Conservation (phyloP, 2,113 vertebrate genomes). For the Vulpes ferrilata region DNA sequence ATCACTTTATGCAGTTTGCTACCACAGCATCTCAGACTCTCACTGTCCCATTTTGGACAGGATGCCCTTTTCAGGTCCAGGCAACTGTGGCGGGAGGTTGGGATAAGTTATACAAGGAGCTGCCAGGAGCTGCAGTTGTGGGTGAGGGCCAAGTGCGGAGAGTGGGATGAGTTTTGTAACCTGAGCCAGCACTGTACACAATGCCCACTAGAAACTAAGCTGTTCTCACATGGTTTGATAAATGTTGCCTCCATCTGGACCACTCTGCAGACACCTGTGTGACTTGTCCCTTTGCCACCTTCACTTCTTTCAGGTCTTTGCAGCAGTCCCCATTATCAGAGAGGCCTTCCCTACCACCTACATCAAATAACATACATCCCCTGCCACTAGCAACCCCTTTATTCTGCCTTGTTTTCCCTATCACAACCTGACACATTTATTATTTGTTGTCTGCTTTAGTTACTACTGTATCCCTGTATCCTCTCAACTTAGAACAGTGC, state of each 20-base stretch:
- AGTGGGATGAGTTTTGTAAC: background rate
- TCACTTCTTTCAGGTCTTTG: background rate
- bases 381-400: background rate
- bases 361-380: background rate
- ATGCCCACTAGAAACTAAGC: background rate
- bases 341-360: background rate
- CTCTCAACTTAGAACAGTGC: background rate
- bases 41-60: background rate
- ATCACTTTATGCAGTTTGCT: background rate
- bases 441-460: background rate
- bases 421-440: background rate
- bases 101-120: background rate
- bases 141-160: background rate
- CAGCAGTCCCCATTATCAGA: background rate
- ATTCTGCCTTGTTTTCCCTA: background rate
- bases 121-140: background rate
- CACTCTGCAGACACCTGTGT: background rate
- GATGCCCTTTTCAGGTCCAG: background rate
- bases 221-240: background rate
- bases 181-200: background rate
- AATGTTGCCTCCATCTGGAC: background rate
- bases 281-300: background rate
- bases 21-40: background rate
- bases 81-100: background rate
- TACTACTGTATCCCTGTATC: fast-evolving